Conservation (phyloP, 2,113 vertebrate genomes). For the Todiramphus chloris region DNA sequence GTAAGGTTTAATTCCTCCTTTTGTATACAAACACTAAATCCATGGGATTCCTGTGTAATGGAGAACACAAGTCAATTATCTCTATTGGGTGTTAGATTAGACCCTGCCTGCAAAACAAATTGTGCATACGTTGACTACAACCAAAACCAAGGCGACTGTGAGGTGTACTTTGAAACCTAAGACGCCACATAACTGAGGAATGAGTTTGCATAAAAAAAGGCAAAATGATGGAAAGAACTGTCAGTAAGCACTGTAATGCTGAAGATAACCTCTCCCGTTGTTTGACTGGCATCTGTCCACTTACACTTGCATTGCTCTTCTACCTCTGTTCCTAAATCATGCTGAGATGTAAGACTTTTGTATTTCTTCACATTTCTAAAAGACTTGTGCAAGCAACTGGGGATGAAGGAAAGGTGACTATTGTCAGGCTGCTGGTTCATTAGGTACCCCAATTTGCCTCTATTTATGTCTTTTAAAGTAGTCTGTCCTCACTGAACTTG, state of each 20-base stretch:
- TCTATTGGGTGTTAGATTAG: neutral
- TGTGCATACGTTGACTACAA: neutral
- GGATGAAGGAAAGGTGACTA: neutral
- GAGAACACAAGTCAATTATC: neutral
- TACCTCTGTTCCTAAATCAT: neutral
- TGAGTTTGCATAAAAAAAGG: neutral
- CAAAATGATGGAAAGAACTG: neutral
- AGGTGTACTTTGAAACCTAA: neutral
- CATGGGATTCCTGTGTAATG: neutral
- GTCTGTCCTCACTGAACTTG: neutral
- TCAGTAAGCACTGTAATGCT: neutral
- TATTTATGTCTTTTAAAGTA: neutral
- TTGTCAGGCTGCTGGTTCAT: neutral
- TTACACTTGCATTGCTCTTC: neutral
- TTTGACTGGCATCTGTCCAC: neutral
- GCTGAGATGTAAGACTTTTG: neutral
- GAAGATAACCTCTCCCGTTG: neutral
- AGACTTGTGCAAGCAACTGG: neutral
- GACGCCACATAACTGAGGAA: neutral
- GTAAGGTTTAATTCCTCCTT: neutral
- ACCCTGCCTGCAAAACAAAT: neutral
- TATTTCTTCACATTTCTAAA: neutral
- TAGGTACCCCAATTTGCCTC: neutral
- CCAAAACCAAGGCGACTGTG: neutral
- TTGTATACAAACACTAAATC: neutral